These are phyloP conservation scores for Euplagia quadripunctaria DNA, from an alignment of 2,888 invertebrate genomes.

Conservation along the genomic window DNA sequence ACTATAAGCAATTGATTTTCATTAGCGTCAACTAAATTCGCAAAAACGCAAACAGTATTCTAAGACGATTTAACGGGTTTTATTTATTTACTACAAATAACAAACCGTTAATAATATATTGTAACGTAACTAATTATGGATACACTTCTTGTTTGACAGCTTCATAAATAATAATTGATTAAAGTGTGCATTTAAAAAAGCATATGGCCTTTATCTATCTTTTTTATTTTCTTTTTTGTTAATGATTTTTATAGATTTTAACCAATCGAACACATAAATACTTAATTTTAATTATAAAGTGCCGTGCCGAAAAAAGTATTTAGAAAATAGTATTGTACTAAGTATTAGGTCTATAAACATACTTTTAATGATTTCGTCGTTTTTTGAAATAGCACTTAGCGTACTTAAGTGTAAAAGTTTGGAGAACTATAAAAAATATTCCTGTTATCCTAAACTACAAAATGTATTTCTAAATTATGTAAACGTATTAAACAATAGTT, in stretches of 20 bases:
- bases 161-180: slow-evolving; percentile 5
- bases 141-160: slow-evolving; percentile 11
- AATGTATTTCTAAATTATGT: background rate
- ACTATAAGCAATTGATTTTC: background rate
- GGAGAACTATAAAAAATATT: background rate
- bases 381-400: no score
- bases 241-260: background rate
- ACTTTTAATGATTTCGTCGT: no score
- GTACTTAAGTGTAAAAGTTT: no score
- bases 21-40: background rate
- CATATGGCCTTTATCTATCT: background rate
- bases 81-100: slow-evolving; percentile 24
- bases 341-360: no score
- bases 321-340: no score
- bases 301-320: background rate
- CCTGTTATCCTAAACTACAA: no score
- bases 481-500: background rate
- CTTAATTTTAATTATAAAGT: background rate
- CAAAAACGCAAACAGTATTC: slow-evolving; percentile 21
- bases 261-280: background rate
- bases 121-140: slow-evolving; percentile 16
- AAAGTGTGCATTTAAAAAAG: background rate
- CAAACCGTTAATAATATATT: slow-evolving; percentile 38
- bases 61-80: slow-evolving; percentile 4
- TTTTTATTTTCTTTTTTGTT: no score